Percentiles rank a stretch among this genome's conserved stretches.
Evolutionary conservation across 2,113 vertebrate genomes (phyloP).

Genomic region (Catharus minimus): DNA sequence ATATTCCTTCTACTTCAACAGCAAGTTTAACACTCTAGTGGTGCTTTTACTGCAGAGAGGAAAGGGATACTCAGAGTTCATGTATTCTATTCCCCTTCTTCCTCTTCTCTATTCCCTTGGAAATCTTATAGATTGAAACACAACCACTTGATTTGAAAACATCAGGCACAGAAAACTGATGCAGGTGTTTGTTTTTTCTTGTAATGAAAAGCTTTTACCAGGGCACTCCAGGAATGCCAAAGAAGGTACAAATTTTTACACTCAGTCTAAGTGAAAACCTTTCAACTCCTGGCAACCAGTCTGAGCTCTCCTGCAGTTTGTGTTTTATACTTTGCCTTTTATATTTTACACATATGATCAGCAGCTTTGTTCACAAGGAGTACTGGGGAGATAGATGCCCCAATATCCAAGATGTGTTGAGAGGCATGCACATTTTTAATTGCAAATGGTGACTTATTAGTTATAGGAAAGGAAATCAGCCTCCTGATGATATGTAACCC

Average conservation of each 20-base stretch:
- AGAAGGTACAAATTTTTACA: not conserved
- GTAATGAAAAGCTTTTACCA: not conserved
- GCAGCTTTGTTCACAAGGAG: not conserved
- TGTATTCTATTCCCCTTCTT: rapidly evolving
- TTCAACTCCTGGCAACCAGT: not conserved
- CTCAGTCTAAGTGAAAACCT: not conserved
- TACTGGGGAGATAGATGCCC: not conserved
- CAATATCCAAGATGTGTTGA: rapidly evolving
- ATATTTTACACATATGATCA: not conserved
- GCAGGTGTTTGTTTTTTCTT: not conserved
- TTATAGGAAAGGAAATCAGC: not conserved
- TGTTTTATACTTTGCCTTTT: not conserved
- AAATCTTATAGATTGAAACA: not conserved
- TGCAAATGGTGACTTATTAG: rapidly evolving
- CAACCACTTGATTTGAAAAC: not conserved
- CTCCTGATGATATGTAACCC: not conserved
- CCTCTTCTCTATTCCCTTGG: not conserved
- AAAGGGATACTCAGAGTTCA: not conserved
- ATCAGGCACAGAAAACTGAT: not conserved
- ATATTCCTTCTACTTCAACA: not conserved
- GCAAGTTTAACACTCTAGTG: not conserved
- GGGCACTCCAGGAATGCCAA: not conserved
- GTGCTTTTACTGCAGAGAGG: not conserved
- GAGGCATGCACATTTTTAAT: not conserved
- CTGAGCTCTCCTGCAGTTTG: not conserved